Evolutionary conservation across 2,797 vertebrate species (phyloP), one percentile per base, ranked within the genome.

Genomic region (Trichosurus vulpecula): DNA sequence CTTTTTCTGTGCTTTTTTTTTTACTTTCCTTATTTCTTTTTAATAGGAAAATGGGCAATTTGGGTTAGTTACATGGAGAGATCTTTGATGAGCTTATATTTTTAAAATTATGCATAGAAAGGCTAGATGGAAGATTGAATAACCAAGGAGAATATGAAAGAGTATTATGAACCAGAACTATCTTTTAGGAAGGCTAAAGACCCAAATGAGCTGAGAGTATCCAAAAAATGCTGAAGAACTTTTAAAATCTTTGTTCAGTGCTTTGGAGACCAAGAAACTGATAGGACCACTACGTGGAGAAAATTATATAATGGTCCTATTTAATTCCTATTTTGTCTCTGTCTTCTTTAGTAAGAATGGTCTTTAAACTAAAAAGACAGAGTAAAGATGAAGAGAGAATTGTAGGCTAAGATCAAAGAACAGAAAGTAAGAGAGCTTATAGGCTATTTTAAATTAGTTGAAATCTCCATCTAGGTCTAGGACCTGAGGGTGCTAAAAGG

Each of bases 221-320:
- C 51, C 41, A 11, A 81, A n/a, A 74, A 58, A 93, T 66, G 27
- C 6, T 87, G 47, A n/a, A n/a, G 81, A 12, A 52, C 12, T 93
- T 95, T 90, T 51, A 61, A 47, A 90, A 19, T 51, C 9, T 51
- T 87, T 87, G 61, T 19, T n/a, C 10, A 11, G 25, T 27, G 3
- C 41, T 27, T 27, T 87, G 74, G 74, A 87, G 74, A 87, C 74
- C 74, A 87, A 87, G 41, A 51, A 87, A 87, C 8, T 87, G 25
- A 51, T 47, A 27, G 41, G 22, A 6, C 8, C 8, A 16, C 6
- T 53, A 27, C 0, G 3, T 0, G 0, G 74, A 13, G 54, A 91
- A 55, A 54, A 13, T 6, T 1, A 2, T 61, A 5, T 8, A 1
- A 6, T 2, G 13, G 57, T 47, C 5, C 56, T 10, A 8, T 90